Evolutionary conservation across 2,113 vertebrate species (phyloP).

Genomic region (Ciconia boyciana): DNA sequence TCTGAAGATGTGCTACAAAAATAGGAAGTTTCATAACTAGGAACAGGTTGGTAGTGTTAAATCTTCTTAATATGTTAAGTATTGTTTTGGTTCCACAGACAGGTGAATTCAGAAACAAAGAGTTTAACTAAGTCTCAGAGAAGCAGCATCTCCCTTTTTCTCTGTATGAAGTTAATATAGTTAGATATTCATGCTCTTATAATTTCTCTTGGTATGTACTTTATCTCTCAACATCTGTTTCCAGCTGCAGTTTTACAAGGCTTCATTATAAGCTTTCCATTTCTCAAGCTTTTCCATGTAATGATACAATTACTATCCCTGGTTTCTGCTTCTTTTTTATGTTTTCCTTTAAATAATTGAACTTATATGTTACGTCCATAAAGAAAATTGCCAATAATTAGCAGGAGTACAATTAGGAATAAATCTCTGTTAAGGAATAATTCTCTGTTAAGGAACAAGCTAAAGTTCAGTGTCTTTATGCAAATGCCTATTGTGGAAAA

Average conservation of each 20-base stretch:
- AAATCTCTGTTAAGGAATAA: slow-evolving; percentile 35
- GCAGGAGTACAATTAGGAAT: slow-evolving; percentile 27
- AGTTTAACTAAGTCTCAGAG: not conserved
- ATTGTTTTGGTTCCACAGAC: not conserved
- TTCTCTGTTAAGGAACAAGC: slow-evolving; percentile 30
- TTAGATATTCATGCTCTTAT: not conserved
- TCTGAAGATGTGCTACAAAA: not conserved
- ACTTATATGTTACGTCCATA: slow-evolving; percentile 2
- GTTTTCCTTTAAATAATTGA: slow-evolving; percentile 25
- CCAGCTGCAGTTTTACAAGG: not conserved
- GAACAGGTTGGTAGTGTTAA: not conserved
- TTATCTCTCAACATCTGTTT: not conserved
- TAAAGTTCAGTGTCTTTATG: slow-evolving; percentile 35
- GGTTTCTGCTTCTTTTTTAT: not conserved
- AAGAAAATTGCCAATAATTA: slow-evolving; percentile 45
- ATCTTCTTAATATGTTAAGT: not conserved
- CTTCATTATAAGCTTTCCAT: not conserved
- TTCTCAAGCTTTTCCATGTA: not conserved
- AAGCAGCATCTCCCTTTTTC: not conserved
- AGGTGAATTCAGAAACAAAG: not conserved
- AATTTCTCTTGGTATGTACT: not conserved
- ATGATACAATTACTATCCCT: not conserved
- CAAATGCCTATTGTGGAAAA: slow-evolving; percentile 42
- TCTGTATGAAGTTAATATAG: not conserved
- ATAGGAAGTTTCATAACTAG: not conserved